Conservation (phyloP, 2,888 invertebrate species). For the Nymphalis urticae region DNA sequence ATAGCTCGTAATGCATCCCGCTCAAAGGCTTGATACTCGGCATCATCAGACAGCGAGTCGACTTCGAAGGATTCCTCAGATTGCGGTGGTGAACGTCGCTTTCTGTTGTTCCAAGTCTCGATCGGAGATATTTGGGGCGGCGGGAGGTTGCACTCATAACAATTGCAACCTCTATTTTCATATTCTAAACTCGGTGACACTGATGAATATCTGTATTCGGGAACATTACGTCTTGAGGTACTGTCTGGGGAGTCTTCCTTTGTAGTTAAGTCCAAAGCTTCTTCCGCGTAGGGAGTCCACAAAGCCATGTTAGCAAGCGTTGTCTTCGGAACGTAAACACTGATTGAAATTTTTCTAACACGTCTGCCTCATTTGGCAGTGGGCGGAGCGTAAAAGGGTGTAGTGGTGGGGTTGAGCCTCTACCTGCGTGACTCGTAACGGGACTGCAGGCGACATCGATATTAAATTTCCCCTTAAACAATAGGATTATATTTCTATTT, state of each 20-base stretch:
- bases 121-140: conserved; percentile 55
- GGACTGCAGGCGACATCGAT: conserved; percentile 35
- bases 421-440: conserved; percentile 45
- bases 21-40: conserved; percentile 86
- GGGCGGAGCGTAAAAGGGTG: conserved; percentile 36
- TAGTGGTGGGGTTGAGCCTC: conserved; percentile 35
- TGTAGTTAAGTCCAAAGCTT: conserved; percentile 61
- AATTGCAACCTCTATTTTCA: conserved; percentile 27
- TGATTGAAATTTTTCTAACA: conserved; percentile 30
- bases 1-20: conserved; percentile 85
- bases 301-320: conserved; percentile 52
- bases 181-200: conserved; percentile 37
- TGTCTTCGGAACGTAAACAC: conserved; percentile 20
- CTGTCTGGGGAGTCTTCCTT: conserved; percentile 43
- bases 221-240: conserved; percentile 39
- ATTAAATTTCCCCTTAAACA: conserved; percentile 32
- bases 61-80: conserved; percentile 58
- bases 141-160: conserved; percentile 43
- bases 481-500: conserved; percentile 22
- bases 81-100: conserved; percentile 72
- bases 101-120: conserved; percentile 37
- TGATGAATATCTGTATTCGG: conserved; percentile 41
- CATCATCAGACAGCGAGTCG: conserved; percentile 70
- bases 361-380: conserved; percentile 28
- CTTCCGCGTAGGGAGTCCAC: conserved; percentile 69